Evolutionary conservation across 1,140 invertebrate species (phyloP), one percentile per base, ranked within the genome.

Genomic region (Ericerus pela): DNA sequence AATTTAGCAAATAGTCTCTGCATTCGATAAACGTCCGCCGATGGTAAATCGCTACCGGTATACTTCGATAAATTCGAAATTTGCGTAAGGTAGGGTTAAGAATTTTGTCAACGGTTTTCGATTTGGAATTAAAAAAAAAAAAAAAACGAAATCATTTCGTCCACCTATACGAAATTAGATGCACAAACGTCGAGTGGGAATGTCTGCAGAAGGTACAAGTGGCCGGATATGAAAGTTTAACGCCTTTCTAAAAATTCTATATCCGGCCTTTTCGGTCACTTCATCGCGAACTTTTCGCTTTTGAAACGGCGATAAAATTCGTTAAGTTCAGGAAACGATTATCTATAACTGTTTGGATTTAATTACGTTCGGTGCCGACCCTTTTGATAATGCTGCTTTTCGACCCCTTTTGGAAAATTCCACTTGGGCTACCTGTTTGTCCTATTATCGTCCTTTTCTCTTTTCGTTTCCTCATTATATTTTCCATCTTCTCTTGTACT

Each of bases 251-350:
- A 47, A 47, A 5, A 22, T 47, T 47, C 41, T 16, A 47, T 47
- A 18, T 47, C 41, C 41, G 41, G 41, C 41, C 41, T 47, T n/a
- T n/a, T 24, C 41, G 41, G 41, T 47, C 41, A 47, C 41, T 47
- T 47, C 14, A 24, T 47, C 41, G 41, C 26, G 26, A 47, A 47
- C 41, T 47, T 47, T 47, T 47, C 41, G 16, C 41, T 47, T 47
- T 47, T 47, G 20, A 47, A 47, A 24, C 26, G 41, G 22, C 41
- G 41, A 24, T 47, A 18, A n/a, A 24, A 47, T 47, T 47, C 41
- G 41, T 47, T 47, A 47, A 47, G 41, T 47, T 47, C 41, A 47
- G 41, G 41, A 47, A 47, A 47, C 41, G 41, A 47, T 47, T 47
- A 47, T 47, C n/a, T n/a, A 24, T 47, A 14, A 47, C 10, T 47